Base-by-base conservation (phyloP, 2,113 vertebrate genomes). In the Blennius ocellaris region DNA sequence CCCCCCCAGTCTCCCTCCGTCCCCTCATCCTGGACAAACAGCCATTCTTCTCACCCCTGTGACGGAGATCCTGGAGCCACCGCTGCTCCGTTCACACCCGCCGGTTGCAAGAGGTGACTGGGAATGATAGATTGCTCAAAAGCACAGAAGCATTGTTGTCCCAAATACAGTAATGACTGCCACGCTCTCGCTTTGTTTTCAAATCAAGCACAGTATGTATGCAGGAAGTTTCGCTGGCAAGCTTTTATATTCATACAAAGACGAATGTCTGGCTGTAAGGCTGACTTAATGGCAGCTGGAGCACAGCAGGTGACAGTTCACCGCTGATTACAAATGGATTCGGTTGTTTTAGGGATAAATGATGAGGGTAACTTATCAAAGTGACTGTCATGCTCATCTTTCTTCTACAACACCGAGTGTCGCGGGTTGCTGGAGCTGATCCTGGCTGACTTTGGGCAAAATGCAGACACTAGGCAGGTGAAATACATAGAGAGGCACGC, bases 41-140 rank as follows among this genome's bases (percentile, higher is more conserved):
- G 82, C 76, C 87, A 90, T 90, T 91, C 88, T 92, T 91, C 83
- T 86, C 78, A 73, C 76, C 81, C 64, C 72, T 80, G 73, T 89
- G 88, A 86, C 89, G 86, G 69, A 87, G 89, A 90, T 92, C 87
- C 90, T 90, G 89, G 79, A 92, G 89, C 87, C 88, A 82, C 76
- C 51, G 51, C 74, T 17, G 0, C 69, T 71, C 63, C 41, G 76
- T 90, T 90, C 69, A 82, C 84, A 86, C 51, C 80, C 75, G 49
- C 59, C 51, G 47, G 67, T 52, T 39, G 47, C 73, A 70, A 64
- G 68, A 75, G 73, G 71, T 83, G 86, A 81, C 81, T 40, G 59
- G 73, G 60, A 38, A 21, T 93, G 90, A 93, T 92, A 77, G 83
- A 92, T 87, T 69, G 58, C 74, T 81, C 37, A 77, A 78, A 81